Base-by-base conservation (phyloP, 2,797 vertebrate species). In the Gallirallus australis region DNA sequence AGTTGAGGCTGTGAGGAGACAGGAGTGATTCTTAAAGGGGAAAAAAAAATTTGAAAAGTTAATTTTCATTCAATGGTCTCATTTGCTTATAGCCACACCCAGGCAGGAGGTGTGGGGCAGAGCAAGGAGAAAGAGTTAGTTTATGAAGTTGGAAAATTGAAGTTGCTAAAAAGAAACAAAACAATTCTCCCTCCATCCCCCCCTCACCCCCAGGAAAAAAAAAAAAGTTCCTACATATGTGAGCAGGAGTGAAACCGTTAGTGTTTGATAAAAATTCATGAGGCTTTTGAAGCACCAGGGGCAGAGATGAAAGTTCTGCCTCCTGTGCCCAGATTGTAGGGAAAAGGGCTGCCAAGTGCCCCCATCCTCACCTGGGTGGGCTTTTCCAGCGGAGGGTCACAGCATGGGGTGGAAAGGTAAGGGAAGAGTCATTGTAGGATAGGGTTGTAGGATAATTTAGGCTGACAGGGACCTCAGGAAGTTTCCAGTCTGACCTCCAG, bases 1-100 rank as follows among this genome's bases (percentile, higher is more conserved):
- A 96, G 82, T 96, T 96, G 96, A 96, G 94, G 96, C 86, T 30
- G 18, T 54, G 78, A 94, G 71, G 75, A 96, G 90, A 95, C 93
- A 89, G 83, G 75, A 96, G 79, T 57, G 71, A 68, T 72, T 95
- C 88, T 61, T 65, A 28, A 81, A 89, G 20, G 20, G 19, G 33
- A 30, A 52, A 56, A 11, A n/a, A 17, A 2, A 60, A 37, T 60
- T 3, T 53, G 65, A 80, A 52, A 81, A 37, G 19, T 53, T 83
- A 82, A 76, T 94, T 94, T 95, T 96, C 60, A 61, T 95, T 96
- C 93, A 96, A 18, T 79, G 76, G 86, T 83, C 84, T 96, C 88
- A 90, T 95, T 96, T 96, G 90, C 75, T 85, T 96, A 92, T 24
- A 71, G 65, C 68, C 94, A 75, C 95, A 80, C 93, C 93, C 61